phyloP scores from a whole-genome alignment of 2,888 invertebrate species.

The Xestia c-nigrum region DNA sequence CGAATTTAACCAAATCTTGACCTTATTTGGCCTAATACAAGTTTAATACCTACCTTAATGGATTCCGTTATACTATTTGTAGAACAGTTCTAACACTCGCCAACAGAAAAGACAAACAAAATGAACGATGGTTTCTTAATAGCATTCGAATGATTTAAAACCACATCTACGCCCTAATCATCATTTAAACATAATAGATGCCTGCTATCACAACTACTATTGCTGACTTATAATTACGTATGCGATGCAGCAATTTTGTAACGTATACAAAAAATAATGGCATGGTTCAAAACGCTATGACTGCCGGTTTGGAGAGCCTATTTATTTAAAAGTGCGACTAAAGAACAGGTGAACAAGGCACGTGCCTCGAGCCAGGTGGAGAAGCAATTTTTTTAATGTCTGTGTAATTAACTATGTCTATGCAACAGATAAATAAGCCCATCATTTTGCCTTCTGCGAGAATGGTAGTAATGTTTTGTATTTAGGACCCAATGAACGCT shows the following conservation, averaged over 20 bases:
- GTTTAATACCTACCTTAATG: conserved; percentile 37
- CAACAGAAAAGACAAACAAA: conserved; percentile 17
- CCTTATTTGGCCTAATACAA: conserved; percentile 41
- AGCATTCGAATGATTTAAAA: conserved; percentile 52
- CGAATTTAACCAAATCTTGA: conserved; percentile 27
- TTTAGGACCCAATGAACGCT: conserved; percentile 13
- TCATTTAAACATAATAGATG: conserved; percentile 56
- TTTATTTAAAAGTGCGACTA: conserved; percentile 72
- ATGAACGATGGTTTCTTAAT: conserved; percentile 41
- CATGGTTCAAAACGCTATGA: conserved; percentile 65
- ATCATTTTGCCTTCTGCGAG: conserved; percentile 15
- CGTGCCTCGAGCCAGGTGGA: conserved; percentile 83
- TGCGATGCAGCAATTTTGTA: conserved; percentile 66
- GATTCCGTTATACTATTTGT: conserved; percentile 48
- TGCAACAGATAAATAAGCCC: conserved; percentile 66
- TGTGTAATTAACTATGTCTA: conserved; percentile 69
- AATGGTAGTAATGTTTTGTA: conserved; percentile 15
- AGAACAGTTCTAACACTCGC: conserved; percentile 30
- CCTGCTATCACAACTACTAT: conserved; percentile 52
- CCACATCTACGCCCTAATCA: conserved; percentile 53
- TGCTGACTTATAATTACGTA: conserved; percentile 61
- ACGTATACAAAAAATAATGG: conserved; percentile 74
- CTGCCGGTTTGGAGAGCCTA: conserved; percentile 67
- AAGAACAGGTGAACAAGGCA: conserved; percentile 85
- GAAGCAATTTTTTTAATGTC: conserved; percentile 68